These are phyloP conservation scores for Ferrisia virgata DNA, from an alignment of 2,888 invertebrate species.

Conservation along the genomic window DNA sequence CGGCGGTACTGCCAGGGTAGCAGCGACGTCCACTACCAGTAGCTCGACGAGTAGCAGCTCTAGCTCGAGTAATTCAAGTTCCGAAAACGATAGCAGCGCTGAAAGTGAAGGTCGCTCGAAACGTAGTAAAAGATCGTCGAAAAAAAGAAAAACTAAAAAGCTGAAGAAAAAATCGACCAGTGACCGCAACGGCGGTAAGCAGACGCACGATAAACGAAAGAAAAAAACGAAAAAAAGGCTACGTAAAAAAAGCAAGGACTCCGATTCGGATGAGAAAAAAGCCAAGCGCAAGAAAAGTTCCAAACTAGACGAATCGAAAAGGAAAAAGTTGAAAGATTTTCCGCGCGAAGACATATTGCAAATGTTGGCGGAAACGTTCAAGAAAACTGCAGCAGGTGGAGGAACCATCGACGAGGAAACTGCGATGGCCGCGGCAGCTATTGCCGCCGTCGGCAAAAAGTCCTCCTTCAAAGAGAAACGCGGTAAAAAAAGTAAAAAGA, in stretches of 20 bases:
- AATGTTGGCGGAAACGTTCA: conserved; percentile 14
- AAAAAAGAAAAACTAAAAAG: neutral
- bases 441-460: neutral
- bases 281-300: conserved; percentile 36
- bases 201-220: neutral
- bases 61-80: conserved; percentile 24
- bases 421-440: neutral
- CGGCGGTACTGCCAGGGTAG: neutral
- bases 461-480: conserved; percentile 31
- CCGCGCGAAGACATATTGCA: conserved; percentile 14
- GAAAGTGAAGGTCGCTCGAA: neutral
- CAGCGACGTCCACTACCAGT: neutral
- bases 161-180: neutral
- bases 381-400: neutral
- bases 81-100: conserved; percentile 8
- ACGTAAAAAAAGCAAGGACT: neutral
- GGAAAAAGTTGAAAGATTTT: neutral
- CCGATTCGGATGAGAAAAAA: neutral
- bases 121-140: neutral
- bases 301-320: conserved; percentile 13
- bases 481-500: conserved; percentile 32
- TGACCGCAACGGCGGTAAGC: neutral
- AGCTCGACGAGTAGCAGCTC: neutral
- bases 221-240: neutral
- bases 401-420: neutral